These are phyloP conservation scores for Vulpes ferrilata DNA, from an alignment of 2,113 vertebrate species.

Conservation along the genomic window DNA sequence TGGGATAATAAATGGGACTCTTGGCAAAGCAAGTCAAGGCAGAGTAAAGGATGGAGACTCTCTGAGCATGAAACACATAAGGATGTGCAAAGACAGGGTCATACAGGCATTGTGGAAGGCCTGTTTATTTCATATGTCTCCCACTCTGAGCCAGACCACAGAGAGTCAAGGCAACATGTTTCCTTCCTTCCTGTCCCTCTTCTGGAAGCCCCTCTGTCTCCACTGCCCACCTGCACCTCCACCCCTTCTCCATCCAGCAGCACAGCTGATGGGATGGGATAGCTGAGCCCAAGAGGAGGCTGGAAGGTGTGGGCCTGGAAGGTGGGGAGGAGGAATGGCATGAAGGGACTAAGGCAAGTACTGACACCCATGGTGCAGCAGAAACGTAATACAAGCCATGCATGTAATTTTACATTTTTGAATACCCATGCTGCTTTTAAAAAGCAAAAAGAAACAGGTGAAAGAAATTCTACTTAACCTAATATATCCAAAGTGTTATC, in stretches of 20 bases:
- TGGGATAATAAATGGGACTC: background rate
- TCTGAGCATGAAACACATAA: background rate
- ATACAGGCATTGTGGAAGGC: accelerated
- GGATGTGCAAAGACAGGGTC: background rate
- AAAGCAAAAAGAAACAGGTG: background rate
- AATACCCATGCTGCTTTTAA: background rate
- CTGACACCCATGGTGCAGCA: too few species aligned
- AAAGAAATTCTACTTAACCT: background rate
- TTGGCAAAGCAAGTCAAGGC: background rate
- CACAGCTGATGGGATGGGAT: background rate
- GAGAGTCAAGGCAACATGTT: accelerated
- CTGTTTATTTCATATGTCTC: accelerated
- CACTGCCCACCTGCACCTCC: accelerated
- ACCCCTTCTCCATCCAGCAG: background rate
- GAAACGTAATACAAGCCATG: background rate
- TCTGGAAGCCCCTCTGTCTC: background rate
- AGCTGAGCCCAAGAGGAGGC: background rate
- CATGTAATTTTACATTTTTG: background rate
- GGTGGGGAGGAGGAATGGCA: too few species aligned
- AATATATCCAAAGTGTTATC: background rate
- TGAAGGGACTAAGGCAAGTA: background rate
- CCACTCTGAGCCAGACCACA: background rate
- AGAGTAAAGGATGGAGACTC: background rate
- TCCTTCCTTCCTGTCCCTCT: too few species aligned
- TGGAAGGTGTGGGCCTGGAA: background rate